A percentile compares a stretch with the other conserved stretches of the same genome.
Conservation (phyloP, 2,888 invertebrate species). For the Idaea biselata region DNA sequence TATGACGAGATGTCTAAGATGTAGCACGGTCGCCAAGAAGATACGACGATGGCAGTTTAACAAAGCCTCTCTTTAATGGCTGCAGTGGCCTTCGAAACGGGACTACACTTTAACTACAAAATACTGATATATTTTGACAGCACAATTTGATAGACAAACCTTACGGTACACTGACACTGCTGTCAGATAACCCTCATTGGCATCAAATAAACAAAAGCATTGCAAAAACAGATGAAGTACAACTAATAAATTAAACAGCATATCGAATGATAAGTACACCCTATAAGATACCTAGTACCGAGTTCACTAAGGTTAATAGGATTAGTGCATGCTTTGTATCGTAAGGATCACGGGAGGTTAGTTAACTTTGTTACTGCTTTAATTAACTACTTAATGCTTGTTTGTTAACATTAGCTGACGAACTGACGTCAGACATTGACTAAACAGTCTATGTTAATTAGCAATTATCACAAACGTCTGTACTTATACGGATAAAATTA, state of each 20-base stretch:
- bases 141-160: too few species aligned
- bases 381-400: slow-evolving; percentile 18
- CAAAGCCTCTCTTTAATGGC: too few species aligned
- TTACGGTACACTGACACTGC: too few species aligned
- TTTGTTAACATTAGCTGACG: slow-evolving; percentile 1
- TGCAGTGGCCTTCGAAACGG: too few species aligned
- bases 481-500: not conserved
- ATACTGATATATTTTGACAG: too few species aligned
- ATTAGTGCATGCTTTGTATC: slow-evolving; percentile 53
- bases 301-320: slow-evolving; percentile 57
- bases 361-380: slow-evolving; percentile 32
- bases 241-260: slow-evolving; percentile 42
- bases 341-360: slow-evolving; percentile 39
- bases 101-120: too few species aligned
- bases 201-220: too few species aligned
- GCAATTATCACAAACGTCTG: not conserved
- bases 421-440: not conserved
- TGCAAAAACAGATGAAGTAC: not conserved
- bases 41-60: too few species aligned
- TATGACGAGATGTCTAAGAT: too few species aligned
- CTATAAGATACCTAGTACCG: slow-evolving; percentile 47
- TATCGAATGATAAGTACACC: slow-evolving; percentile 43
- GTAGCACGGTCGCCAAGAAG: too few species aligned
- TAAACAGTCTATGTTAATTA: not conserved
- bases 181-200: too few species aligned